Evolutionary conservation across 1,140 invertebrate genomes (phyloP).

Genomic region (Psilanteris sp.): DNA sequence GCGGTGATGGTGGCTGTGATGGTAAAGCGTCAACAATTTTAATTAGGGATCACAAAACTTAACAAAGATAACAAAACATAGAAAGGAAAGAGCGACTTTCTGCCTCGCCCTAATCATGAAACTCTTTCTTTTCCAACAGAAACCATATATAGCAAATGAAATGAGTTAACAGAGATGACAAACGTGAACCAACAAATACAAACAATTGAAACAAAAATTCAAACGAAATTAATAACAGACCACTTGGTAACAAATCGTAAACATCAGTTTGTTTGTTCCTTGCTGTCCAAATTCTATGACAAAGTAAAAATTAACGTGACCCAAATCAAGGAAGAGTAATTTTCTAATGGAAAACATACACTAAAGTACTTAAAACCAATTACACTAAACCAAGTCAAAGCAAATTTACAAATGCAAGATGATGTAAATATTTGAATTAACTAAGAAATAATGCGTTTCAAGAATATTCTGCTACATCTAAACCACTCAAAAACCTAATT

Average conservation of each 20-base stretch:
- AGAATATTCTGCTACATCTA: conserved; percentile 11
- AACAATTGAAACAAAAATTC: conserved; percentile 36
- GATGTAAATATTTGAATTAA: too few species aligned
- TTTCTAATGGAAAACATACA: too few species aligned
- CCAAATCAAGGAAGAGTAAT: conserved; percentile 5
- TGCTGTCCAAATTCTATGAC: background rate
- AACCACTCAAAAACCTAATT: conserved; percentile 4
- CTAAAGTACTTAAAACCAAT: too few species aligned
- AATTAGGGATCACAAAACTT: conserved; percentile 25
- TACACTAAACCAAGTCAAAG: too few species aligned
- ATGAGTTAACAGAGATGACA: conserved; percentile 1
- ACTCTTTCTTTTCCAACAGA: background rate
- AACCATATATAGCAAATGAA: background rate
- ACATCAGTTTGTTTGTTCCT: background rate
- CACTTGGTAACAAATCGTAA: conserved; percentile 3
- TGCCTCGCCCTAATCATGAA: too few species aligned
- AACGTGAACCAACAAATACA: conserved; percentile 37
- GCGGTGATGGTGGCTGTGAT: too few species aligned
- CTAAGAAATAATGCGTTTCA: too few species aligned
- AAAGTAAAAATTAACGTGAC: background rate
- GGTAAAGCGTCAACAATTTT: too few species aligned
- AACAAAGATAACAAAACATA: conserved; percentile 32
- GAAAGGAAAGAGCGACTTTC: too few species aligned
- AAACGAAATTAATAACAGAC: too few species aligned
- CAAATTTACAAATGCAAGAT: background rate